Evolutionary conservation across 1,140 invertebrate species (phyloP).

Genomic region (Wiebesia pumilae): DNA sequence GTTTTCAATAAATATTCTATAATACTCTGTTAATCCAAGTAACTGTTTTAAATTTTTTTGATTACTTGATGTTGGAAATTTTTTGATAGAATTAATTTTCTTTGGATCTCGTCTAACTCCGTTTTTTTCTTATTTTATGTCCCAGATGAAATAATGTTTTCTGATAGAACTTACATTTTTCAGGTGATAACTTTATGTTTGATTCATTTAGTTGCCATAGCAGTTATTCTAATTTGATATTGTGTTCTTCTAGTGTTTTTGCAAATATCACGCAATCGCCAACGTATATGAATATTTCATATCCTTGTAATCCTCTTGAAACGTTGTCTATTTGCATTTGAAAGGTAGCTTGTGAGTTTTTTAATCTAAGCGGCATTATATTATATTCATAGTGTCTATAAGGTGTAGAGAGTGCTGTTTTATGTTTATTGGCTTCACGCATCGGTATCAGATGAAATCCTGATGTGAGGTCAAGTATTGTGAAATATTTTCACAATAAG

Average conservation of each 20-base stretch:
- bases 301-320: not conserved
- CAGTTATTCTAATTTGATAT: not conserved
- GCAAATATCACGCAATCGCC: no score
- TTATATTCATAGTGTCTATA: not conserved
- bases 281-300: not conserved
- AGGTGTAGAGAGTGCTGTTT: not conserved
- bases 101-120: not conserved
- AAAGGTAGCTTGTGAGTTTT: not conserved
- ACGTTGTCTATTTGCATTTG: not conserved
- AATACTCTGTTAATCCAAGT: not conserved
- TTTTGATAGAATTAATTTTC: not conserved
- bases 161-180: not conserved
- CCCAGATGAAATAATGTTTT: not conserved
- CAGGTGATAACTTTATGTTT: not conserved
- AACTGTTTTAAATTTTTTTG: not conserved
- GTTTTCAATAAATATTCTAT: not conserved
- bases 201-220: not conserved
- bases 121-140: not conserved
- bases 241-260: not conserved
- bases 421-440: not conserved
- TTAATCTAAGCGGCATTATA: not conserved
- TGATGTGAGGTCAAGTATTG: not conserved
- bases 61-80: not conserved
- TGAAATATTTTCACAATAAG: not conserved
- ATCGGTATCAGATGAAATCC: not conserved